phyloP scores from a whole-genome alignment of 2,113 vertebrate genomes.

The Psammodynastes pulverulentus region DNA sequence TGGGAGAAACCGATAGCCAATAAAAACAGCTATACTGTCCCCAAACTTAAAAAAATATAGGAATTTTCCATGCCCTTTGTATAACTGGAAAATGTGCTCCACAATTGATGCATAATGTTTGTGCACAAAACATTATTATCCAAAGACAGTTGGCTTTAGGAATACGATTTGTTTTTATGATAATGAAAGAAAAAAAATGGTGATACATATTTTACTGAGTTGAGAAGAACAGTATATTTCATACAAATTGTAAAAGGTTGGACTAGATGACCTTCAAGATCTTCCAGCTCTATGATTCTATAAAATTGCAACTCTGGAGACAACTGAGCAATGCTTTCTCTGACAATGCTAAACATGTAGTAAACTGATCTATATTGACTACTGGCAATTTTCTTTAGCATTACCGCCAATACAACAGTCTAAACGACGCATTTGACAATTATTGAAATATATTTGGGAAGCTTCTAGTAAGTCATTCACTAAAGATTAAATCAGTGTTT shows the following conservation, averaged over 20 bases:
- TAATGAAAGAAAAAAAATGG: background rate
- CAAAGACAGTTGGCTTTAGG: background rate
- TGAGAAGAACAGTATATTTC: background rate
- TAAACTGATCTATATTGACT: background rate
- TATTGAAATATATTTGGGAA: conserved; percentile 1
- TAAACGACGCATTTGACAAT: background rate
- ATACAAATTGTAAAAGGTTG: background rate
- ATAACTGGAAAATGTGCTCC: background rate
- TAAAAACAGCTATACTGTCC: background rate
- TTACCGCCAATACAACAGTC: background rate
- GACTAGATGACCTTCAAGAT: background rate
- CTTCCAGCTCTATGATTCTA: background rate
- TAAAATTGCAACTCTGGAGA: background rate
- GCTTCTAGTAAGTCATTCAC: background rate
- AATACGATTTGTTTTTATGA: background rate
- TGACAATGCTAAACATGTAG: background rate
- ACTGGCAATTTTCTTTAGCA: background rate
- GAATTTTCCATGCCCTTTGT: background rate
- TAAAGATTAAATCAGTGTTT: conserved; percentile 11
- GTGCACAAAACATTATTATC: background rate
- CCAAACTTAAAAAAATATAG: background rate
- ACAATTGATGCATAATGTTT: background rate
- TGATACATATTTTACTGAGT: background rate
- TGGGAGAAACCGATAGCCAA: background rate
- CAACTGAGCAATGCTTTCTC: background rate